phyloP scores from a whole-genome alignment of 2,888 invertebrate species.

The Lumbricus terrestris region DNA sequence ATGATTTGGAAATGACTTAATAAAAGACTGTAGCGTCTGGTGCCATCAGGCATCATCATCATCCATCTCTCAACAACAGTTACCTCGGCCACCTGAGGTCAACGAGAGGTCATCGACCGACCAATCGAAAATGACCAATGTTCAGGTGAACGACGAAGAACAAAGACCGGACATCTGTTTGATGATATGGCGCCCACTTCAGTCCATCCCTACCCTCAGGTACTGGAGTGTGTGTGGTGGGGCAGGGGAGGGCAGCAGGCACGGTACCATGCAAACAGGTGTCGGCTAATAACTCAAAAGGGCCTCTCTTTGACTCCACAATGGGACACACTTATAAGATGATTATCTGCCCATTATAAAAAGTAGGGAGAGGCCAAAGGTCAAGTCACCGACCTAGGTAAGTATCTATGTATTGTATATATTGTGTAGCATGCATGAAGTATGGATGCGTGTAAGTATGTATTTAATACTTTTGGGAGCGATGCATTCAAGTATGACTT shows the following conservation, averaged over 20 bases:
- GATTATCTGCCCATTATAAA: neutral
- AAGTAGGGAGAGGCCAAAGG: neutral
- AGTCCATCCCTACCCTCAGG: neutral
- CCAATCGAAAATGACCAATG: neutral
- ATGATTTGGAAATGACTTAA: neutral
- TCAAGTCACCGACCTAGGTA: too few species aligned
- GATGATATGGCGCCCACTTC: neutral
- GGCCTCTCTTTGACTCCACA: neutral
- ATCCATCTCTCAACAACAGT: neutral
- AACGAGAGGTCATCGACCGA: neutral
- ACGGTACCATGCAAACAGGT: conserved; percentile 3
- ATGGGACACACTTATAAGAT: neutral
- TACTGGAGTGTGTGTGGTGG: neutral
- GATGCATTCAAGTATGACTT: too few species aligned
- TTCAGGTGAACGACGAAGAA: neutral
- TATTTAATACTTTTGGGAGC: too few species aligned
- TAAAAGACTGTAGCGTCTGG: neutral
- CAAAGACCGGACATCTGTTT: neutral
- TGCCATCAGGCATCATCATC: neutral
- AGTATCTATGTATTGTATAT: too few species aligned
- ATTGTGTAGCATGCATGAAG: too few species aligned
- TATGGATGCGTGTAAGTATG: too few species aligned
- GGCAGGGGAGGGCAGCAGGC: neutral
- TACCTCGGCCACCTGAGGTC: neutral
- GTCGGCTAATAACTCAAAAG: too few species aligned